These are phyloP conservation scores for Trypoxylus dichotomus DNA, from an alignment of 1,140 invertebrate species.

Conservation along the genomic window DNA sequence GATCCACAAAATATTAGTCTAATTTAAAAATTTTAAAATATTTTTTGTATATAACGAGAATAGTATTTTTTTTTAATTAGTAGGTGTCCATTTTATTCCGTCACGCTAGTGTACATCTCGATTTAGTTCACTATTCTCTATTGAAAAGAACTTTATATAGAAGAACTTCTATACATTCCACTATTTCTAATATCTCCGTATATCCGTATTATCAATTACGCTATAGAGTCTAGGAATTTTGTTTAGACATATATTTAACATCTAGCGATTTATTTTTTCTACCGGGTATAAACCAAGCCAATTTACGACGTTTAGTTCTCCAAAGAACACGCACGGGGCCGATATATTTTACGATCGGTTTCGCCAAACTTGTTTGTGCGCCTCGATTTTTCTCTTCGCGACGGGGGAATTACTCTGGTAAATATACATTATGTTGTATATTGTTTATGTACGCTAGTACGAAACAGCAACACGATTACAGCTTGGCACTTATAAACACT, in stretches of 20 bases:
- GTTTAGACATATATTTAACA: not conserved
- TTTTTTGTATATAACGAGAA: no score
- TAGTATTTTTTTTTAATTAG: no score
- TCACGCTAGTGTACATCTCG: no score
- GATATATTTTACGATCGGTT: conserved; percentile 24
- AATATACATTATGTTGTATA: not conserved
- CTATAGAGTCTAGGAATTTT: not conserved
- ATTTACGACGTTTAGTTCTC: conserved; percentile 10
- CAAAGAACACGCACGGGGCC: not conserved
- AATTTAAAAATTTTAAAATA: no score
- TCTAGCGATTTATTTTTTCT: conserved; percentile 21
- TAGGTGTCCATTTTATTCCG: no score
- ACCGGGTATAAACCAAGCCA: not conserved
- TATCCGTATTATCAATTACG: not conserved
- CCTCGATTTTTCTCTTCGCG: not conserved
- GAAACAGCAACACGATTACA: not conserved
- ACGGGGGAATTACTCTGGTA: not conserved
- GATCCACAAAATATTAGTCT: no score
- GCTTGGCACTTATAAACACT: conserved; percentile 3
- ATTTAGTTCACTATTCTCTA: no score
- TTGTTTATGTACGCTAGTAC: not conserved
- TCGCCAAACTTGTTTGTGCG: conserved; percentile 1
- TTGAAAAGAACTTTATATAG: no score
- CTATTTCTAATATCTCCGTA: not conserved
- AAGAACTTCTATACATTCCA: not conserved